Evolutionary conservation across 2,797 vertebrate genomes (phyloP).

Genomic region (Hydrophis major): DNA sequence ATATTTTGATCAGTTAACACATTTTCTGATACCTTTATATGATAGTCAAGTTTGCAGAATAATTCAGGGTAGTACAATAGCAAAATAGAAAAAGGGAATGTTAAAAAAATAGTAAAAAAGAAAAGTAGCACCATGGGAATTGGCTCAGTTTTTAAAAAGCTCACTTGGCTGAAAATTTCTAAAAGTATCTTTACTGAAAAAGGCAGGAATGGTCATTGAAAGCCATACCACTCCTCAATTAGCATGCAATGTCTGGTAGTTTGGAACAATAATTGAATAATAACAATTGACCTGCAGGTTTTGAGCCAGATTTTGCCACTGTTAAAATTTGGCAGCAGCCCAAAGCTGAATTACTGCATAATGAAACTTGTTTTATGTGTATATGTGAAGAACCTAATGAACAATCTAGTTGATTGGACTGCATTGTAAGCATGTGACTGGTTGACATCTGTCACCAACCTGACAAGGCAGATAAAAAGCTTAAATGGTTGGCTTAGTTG

Average conservation of each 20-base stretch:
- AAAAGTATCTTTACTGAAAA: not conserved
- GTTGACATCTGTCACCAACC: slow-evolving; percentile 23
- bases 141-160: not conserved
- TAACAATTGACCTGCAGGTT: not conserved
- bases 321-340: not conserved
- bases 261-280: not conserved
- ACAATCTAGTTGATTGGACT: slow-evolving; percentile 18
- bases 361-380: slow-evolving; percentile 27
- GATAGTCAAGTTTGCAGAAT: not conserved
- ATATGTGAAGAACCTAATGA: slow-evolving; percentile 28
- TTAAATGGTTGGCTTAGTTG: slow-evolving; percentile 5
- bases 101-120: not conserved
- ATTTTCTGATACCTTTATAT: not conserved
- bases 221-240: not conserved
- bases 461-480: slow-evolving; percentile 1
- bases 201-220: not conserved
- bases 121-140: not conserved
- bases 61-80: not conserved
- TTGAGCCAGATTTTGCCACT: not conserved
- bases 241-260: not conserved
- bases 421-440: slow-evolving; percentile 7
- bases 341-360: slow-evolving; percentile 9
- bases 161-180: not conserved
- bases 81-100: not conserved
- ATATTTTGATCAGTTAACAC: not conserved